Percentiles rank a stretch among this genome's conserved stretches.
Evolutionary conservation across 2,888 invertebrate species (phyloP).

Genomic region (Drosophila mercatorum): DNA sequence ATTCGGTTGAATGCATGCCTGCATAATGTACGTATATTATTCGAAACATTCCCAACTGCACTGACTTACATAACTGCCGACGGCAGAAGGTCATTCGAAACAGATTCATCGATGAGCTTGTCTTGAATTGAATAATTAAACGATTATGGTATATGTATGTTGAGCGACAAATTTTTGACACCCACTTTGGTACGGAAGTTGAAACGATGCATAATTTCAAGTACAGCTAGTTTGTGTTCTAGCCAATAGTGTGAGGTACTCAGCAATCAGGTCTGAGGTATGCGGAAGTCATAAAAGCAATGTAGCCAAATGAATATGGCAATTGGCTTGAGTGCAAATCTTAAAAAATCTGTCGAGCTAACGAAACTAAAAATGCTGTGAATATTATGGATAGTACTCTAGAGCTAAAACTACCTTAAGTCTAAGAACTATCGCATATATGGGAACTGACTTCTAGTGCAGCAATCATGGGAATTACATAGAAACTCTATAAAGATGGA

Average conservation of each 20-base stretch:
- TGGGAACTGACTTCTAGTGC: neutral
- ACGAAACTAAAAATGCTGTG: too few relatives aligned
- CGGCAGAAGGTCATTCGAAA: conserved; percentile 22
- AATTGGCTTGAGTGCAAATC: conserved; percentile 13
- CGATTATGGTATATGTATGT: neutral
- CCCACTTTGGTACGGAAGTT: conserved; percentile 30
- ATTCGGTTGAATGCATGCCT: conserved; percentile 13
- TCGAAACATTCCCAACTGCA: conserved; percentile 30
- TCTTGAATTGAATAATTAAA: neutral
- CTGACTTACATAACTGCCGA: conserved; percentile 13
- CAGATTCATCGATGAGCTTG: conserved; percentile 26
- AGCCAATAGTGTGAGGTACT: conserved; percentile 16
- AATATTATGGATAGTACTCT: too few relatives aligned
- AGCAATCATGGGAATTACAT: neutral
- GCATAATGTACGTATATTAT: conserved; percentile 8
- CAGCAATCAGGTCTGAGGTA: conserved; percentile 9
- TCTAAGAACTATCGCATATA: too few relatives aligned
- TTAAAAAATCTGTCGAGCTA: neutral
- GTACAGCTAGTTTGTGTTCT: conserved; percentile 52
- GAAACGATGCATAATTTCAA: conserved; percentile 61
- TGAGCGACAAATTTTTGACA: conserved; percentile 23
- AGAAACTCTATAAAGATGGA: neutral
- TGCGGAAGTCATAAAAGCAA: conserved; percentile 38
- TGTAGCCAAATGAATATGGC: conserved; percentile 35
- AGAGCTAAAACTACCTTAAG: too few relatives aligned